Conservation (phyloP, 2,797 vertebrate genomes). For the Mormyrops attenuatus region DNA sequence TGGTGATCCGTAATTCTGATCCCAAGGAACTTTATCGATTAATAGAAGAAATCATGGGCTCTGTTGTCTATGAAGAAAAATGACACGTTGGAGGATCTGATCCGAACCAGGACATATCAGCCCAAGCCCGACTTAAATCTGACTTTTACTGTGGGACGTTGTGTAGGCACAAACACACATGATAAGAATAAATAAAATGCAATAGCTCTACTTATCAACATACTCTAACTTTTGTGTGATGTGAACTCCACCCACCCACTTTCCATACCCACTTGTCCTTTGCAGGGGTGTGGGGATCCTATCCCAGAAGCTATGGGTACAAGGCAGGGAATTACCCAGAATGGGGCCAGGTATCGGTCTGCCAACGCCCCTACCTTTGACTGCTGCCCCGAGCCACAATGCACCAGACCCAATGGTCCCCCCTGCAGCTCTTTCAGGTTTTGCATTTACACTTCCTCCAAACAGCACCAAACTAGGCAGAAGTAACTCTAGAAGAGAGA, state of each 20-base stretch:
- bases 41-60: not conserved
- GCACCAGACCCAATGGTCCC: not conserved
- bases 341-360: not conserved
- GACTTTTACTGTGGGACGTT: not conserved
- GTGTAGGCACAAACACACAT: not conserved
- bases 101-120: not conserved
- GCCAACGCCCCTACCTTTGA: not conserved
- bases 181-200: not conserved
- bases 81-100: not conserved
- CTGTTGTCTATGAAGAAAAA: not conserved
- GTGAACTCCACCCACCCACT: not conserved
- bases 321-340: not conserved
- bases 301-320: not conserved
- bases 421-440: not conserved
- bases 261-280: not conserved
- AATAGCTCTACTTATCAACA: not conserved
- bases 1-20: not conserved
- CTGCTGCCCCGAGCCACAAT: not conserved
- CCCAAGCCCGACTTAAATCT: not conserved
- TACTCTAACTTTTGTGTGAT: not conserved
- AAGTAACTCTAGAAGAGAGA: not conserved
- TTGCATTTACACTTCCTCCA: not conserved
- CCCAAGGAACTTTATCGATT: not conserved
- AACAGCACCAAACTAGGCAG: not conserved
- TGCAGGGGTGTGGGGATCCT: not conserved